Evolutionary conservation across 2,113 vertebrate genomes (phyloP).

Genomic region (Burhinus bistriatus): DNA sequence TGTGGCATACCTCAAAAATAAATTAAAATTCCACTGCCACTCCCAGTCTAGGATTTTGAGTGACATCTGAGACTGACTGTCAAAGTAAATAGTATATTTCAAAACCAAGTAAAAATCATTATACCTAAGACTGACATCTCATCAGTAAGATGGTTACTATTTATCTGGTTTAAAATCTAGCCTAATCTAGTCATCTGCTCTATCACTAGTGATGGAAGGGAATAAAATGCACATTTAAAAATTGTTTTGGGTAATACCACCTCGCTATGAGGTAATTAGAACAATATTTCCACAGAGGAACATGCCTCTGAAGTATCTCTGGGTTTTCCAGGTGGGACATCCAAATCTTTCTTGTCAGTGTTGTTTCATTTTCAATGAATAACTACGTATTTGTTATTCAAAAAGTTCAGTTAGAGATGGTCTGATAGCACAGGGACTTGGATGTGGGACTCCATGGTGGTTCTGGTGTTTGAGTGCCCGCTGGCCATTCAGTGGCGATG

Average conservation of each 20-base stretch:
- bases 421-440: background rate
- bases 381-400: background rate
- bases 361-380: background rate
- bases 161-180: background rate
- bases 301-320: background rate
- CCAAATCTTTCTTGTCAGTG: background rate
- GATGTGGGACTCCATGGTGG: background rate
- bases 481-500: background rate
- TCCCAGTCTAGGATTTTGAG: background rate
- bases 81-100: constrained; percentile 3
- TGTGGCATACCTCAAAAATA: background rate
- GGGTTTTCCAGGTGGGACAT: background rate
- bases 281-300: background rate
- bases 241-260: background rate
- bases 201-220: background rate
- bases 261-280: background rate
- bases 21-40: constrained; percentile 26
- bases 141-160: background rate
- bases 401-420: background rate
- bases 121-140: background rate
- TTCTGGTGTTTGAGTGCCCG: background rate
- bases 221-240: background rate
- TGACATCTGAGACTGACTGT: constrained; percentile 4
- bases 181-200: background rate
- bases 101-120: background rate